Conservation (phyloP, 2,113 vertebrate species). For the Eretmochelys imbricata region DNA sequence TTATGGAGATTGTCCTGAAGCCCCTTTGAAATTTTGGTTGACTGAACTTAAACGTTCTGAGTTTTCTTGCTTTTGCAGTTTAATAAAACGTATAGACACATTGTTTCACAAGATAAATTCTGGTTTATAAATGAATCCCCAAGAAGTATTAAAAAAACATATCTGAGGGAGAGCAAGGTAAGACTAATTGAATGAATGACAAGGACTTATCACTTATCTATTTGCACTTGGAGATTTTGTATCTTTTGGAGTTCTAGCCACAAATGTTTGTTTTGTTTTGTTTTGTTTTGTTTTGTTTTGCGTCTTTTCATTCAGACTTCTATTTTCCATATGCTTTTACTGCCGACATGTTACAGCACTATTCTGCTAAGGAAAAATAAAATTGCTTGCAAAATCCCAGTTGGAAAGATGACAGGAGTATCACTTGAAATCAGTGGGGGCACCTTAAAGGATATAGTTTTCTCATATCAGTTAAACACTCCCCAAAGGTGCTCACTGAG, state of each 20-base stretch:
- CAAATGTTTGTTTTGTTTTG: not conserved
- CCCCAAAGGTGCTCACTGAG: not conserved
- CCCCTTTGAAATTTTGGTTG: constrained; percentile 11
- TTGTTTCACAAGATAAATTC: constrained; percentile 51
- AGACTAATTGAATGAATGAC: not conserved
- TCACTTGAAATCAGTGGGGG: not conserved
- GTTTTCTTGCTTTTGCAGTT: constrained; percentile 18
- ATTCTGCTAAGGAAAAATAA: constrained; percentile 9
- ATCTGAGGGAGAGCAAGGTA: constrained; percentile 31
- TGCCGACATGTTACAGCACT: not conserved
- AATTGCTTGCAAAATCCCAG: constrained; percentile 23
- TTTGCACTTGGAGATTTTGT: constrained; percentile 47
- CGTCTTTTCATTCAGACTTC: constrained; percentile 26
- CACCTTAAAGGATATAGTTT: constrained; percentile 33
- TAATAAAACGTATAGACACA: constrained; percentile 51
- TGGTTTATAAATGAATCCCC: constrained; percentile 36
- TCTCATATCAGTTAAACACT: not conserved
- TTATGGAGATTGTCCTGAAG: not conserved
- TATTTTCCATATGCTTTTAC: constrained; percentile 44
- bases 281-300: not conserved
- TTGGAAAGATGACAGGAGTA: constrained; percentile 35
- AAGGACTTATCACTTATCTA: not conserved
- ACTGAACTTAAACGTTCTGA: constrained; percentile 21
- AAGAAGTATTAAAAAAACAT: not conserved
- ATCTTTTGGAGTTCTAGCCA: not conserved